Base-by-base conservation (phyloP, 2,888 invertebrate genomes). In the Cryptocephalus primarius region DNA sequence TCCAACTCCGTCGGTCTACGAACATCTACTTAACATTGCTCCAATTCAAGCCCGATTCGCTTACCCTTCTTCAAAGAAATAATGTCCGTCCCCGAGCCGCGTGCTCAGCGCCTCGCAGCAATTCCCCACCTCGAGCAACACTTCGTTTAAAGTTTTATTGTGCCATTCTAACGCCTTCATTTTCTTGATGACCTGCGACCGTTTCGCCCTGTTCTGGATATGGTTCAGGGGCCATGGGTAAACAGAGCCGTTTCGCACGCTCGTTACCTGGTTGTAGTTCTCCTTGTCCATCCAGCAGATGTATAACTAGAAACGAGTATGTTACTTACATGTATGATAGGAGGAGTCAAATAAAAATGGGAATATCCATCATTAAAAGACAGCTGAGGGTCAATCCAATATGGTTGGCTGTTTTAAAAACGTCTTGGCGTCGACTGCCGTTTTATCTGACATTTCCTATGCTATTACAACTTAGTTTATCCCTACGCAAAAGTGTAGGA, bases 201-300 rank as follows among this genome's bases (percentile, higher is more conserved):
- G 75, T 63, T 92, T 93, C 36, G 79, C 75, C 68, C 84, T 80
- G 1, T 89, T 91, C 61, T 94, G 79, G 33, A 92, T 71, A 62
- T 80, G 74, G 64, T 87, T 89, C 4, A 97, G 70, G 0, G 97
- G 97, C 88, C 93, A 97, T 0, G 93, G 90, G 72, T 90, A 92
- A 2, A 90, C 88, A 0, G 87, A 87, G 0, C 93, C 89, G 68
- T 91, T 88, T 8, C 96, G 77, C 0, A 80, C 78, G 49, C 82
- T 83, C 0, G 96, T 96, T 1, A 93, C 84, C 49, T 83, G 79
- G 47, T 82, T 79, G 56, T 85, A 85, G 0, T 91, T 91, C 42
- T 80, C 77, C 42, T 80, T 76, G 64, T 93, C 87, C 46, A 85
- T 73, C 88, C 95, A 96, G 40, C 88, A 87, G 51, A 94, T 78